These are phyloP conservation scores for Apis cerana DNA, from an alignment of 1,140 invertebrate species.

Conservation along the genomic window DNA sequence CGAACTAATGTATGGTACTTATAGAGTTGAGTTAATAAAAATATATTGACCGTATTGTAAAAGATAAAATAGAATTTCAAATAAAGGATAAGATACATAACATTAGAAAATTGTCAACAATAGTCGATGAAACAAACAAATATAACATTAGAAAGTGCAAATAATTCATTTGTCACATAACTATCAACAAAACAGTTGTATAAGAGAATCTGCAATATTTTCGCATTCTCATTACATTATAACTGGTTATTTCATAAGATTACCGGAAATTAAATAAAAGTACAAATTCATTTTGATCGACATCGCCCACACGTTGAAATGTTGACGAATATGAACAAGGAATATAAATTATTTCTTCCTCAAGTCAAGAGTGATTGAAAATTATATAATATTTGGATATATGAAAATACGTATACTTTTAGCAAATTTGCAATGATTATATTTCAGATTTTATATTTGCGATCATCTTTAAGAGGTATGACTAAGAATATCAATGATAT, in stretches of 20 bases:
- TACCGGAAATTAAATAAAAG: conserved; percentile 59
- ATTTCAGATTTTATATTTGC: neutral
- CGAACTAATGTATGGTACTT: conserved; percentile 33
- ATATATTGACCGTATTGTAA: conserved; percentile 25
- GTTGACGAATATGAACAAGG: neutral
- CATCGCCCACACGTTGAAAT: conserved; percentile 15
- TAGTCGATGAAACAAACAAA: no score
- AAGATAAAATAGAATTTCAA: neutral
- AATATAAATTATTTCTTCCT: conserved; percentile 27
- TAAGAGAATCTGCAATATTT: neutral
- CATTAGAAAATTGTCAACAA: neutral
- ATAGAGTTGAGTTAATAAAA: conserved; percentile 40
- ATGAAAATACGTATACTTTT: neutral
- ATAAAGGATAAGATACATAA: neutral
- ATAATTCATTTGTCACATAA: neutral
- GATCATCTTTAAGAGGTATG: neutral
- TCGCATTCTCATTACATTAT: conserved; percentile 12
- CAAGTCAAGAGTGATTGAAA: neutral
- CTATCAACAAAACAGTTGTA: neutral
- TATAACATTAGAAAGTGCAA: neutral
- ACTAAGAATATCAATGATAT: neutral
- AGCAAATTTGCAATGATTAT: neutral
- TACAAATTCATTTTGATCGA: conserved; percentile 30
- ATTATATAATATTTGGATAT: neutral
- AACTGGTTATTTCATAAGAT: conserved; percentile 20